A percentile compares a stretch with the other conserved stretches of the same genome.
These are phyloP conservation scores for Adelognathus sp. DNA, from an alignment of 2,888 invertebrate genomes.

Conservation along the genomic window DNA sequence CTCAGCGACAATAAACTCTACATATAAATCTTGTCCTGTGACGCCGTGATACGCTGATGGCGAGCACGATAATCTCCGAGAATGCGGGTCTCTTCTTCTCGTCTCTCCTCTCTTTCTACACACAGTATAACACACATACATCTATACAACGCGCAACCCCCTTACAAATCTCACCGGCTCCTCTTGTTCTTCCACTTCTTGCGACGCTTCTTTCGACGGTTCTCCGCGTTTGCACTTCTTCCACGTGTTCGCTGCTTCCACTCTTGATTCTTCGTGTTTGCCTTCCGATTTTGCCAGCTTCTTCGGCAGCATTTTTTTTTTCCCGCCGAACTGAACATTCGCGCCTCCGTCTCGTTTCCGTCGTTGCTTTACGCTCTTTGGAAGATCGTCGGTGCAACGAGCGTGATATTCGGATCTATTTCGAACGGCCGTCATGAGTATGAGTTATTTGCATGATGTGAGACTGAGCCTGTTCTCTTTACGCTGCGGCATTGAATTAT, in stretches of 20 bases:
- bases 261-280: constrained; percentile 48
- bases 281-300: constrained; percentile 39
- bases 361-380: neutral
- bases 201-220: constrained; percentile 44
- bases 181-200: constrained; percentile 55
- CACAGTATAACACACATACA: neutral
- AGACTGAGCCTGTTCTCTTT: too few relatives aligned
- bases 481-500: too few relatives aligned
- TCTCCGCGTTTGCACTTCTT: constrained; percentile 57
- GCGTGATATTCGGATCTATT: too few relatives aligned
- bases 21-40: constrained; percentile 81
- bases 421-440: too few relatives aligned
- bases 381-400: too few relatives aligned
- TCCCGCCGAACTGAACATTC: neutral
- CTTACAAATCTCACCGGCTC: constrained; percentile 35
- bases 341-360: neutral
- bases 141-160: constrained; percentile 6
- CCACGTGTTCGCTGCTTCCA: constrained; percentile 55
- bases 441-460: too few relatives aligned
- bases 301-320: constrained; percentile 12
- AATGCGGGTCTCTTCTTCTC: constrained; percentile 78
- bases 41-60: constrained; percentile 81
- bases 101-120: constrained; percentile 33
- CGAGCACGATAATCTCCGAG: constrained; percentile 81
- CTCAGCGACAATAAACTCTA: constrained; percentile 82